Evolutionary conservation across 1,140 invertebrate species (phyloP).

Genomic region (Aleiodes sp.): DNA sequence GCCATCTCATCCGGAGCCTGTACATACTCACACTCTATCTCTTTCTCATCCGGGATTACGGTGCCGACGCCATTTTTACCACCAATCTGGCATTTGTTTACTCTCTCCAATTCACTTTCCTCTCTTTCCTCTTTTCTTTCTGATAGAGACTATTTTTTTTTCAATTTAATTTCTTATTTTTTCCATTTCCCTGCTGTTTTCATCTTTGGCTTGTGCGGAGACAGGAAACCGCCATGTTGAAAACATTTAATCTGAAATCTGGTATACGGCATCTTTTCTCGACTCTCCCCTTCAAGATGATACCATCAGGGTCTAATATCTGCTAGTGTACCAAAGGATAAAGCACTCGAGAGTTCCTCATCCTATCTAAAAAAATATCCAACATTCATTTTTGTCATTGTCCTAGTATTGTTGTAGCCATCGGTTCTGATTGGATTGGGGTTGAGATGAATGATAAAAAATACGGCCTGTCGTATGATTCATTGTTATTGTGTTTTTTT

Average conservation of each 20-base stretch:
- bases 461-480: no score
- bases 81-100: neutral
- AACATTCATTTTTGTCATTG: neutral
- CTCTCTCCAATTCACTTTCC: neutral
- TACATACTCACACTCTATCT: neutral
- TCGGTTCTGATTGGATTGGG: neutral
- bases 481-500: no score
- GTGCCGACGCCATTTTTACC: slow-evolving; percentile 7
- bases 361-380: neutral
- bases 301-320: neutral
- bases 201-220: neutral
- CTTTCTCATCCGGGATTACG: neutral
- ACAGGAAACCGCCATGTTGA: neutral
- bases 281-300: no score
- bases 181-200: neutral
- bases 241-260: neutral
- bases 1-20: slow-evolving; percentile 9
- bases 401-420: neutral
- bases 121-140: neutral
- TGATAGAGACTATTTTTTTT: no score
- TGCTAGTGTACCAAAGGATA: neutral
- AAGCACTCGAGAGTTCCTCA: neutral
- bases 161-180: neutral
- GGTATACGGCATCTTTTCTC: no score
- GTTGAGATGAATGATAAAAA: no score